These are phyloP conservation scores for Parnassius glacialis DNA, from an alignment of 2,888 invertebrate genomes.

Conservation along the genomic window DNA sequence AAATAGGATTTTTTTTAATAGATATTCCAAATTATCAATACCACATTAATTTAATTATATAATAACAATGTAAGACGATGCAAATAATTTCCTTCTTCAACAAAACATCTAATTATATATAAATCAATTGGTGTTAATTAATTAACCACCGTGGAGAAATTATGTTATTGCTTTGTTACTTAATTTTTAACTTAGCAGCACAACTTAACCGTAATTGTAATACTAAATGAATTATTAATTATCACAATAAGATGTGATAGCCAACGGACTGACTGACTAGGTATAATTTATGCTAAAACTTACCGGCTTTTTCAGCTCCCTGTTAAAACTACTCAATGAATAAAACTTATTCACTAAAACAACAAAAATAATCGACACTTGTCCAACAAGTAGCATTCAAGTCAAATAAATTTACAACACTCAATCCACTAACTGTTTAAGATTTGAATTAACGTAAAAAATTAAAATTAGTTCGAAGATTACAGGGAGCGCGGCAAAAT, in stretches of 20 bases:
- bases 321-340: conserved; percentile 9
- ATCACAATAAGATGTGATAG: too few relatives aligned
- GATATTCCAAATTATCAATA: too few relatives aligned
- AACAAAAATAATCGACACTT: conserved; percentile 11
- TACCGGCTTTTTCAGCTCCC: conserved; percentile 17
- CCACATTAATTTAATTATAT: not conserved
- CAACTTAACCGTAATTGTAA: too few relatives aligned
- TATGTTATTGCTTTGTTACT: not conserved
- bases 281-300: conserved; percentile 8
- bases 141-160: conserved; percentile 10
- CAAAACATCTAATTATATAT: conserved; percentile 5
- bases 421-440: conserved; percentile 38
- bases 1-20: too few relatives aligned
- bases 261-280: too few relatives aligned
- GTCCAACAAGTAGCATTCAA: conserved; percentile 10
- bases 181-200: not conserved
- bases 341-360: conserved; percentile 15
- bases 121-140: conserved; percentile 11
- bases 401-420: conserved; percentile 17
- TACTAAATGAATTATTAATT: too few relatives aligned
- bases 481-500: conserved; percentile 48
- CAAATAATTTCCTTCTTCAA: not conserved
- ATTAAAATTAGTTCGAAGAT: conserved; percentile 42
- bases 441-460: conserved; percentile 52
- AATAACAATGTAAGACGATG: not conserved